A percentile compares a stretch with the other conserved stretches of the same genome.
Conservation (phyloP, 2,113 vertebrate species). For the Poeciliopsis retropinna region DNA sequence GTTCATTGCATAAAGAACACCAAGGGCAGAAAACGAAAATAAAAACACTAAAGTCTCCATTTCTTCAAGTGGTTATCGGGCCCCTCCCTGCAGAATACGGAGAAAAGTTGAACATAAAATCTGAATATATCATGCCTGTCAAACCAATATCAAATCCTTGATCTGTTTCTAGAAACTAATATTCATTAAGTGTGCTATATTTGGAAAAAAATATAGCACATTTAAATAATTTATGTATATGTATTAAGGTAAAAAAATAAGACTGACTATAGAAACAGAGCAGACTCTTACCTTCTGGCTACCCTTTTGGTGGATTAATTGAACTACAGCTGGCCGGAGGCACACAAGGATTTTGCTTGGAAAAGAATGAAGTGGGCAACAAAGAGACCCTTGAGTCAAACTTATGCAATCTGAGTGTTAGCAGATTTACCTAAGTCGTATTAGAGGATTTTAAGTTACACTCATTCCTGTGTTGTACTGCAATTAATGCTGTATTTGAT, state of each 20-base stretch:
- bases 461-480: conserved; percentile 9
- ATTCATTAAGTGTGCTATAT: conserved; percentile 1
- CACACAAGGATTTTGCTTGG: conserved; percentile 57
- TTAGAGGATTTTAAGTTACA: conserved; percentile 55
- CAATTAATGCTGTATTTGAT: conserved; percentile 7
- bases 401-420: conserved; percentile 72
- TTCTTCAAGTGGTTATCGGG: conserved; percentile 23
- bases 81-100: conserved; percentile 17
- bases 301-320: conserved; percentile 63
- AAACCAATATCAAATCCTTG: background rate
- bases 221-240: background rate
- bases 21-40: conserved; percentile 84
- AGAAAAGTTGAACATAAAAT: conserved; percentile 26
- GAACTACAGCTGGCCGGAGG: conserved; percentile 52
- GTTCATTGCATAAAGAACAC: conserved; percentile 82
- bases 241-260: conserved; percentile 13
- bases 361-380: conserved; percentile 59
- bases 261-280: conserved; percentile 15
- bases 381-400: conserved; percentile 72
- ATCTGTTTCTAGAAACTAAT: background rate
- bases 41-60: conserved; percentile 78
- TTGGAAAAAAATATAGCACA: conserved; percentile 7
- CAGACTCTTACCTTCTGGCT: conserved; percentile 66
- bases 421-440: conserved; percentile 77
- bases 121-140: background rate